phyloP scores from a whole-genome alignment of 2,797 vertebrate genomes.

The Triplophysa bombifrons region DNA sequence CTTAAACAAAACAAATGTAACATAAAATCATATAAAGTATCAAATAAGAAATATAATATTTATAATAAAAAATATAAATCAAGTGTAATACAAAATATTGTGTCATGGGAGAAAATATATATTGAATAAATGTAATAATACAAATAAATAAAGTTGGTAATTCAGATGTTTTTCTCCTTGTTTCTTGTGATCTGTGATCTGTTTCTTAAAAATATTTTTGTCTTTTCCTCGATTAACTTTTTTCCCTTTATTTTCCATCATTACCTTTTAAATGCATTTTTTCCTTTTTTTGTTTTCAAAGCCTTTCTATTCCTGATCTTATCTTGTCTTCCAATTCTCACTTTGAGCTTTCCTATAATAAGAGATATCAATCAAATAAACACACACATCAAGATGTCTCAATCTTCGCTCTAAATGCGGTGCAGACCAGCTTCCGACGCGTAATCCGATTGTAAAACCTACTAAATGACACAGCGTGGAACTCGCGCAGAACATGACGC shows the following conservation, averaged over 20 bases:
- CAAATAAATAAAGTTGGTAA: no score
- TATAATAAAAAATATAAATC: no score
- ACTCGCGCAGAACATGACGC: slow-evolving; percentile 28
- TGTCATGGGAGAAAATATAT: no score
- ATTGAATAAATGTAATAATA: no score
- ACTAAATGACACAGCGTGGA: slow-evolving; percentile 32
- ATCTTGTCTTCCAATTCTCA: slow-evolving; percentile 32
- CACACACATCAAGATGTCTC: slow-evolving; percentile 8
- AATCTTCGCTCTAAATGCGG: background rate
- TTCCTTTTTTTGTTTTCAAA: slow-evolving; percentile 8
- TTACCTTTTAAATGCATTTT: background rate
- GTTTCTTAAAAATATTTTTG: background rate
- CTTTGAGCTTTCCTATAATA: slow-evolving; percentile 55
- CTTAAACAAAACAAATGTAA: no score
- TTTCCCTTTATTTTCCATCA: background rate
- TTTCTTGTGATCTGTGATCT: no score
- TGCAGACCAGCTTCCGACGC: background rate
- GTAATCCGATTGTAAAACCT: slow-evolving; percentile 31
- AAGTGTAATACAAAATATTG: no score
- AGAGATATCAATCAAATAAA: slow-evolving; percentile 67
- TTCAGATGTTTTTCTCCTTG: no score
- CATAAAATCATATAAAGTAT: no score
- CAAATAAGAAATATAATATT: no score
- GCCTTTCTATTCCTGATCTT: slow-evolving; percentile 2
- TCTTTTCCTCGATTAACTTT: background rate